These are phyloP conservation scores for Sander vitreus DNA, from an alignment of 2,113 vertebrate species.

Conservation along the genomic window DNA sequence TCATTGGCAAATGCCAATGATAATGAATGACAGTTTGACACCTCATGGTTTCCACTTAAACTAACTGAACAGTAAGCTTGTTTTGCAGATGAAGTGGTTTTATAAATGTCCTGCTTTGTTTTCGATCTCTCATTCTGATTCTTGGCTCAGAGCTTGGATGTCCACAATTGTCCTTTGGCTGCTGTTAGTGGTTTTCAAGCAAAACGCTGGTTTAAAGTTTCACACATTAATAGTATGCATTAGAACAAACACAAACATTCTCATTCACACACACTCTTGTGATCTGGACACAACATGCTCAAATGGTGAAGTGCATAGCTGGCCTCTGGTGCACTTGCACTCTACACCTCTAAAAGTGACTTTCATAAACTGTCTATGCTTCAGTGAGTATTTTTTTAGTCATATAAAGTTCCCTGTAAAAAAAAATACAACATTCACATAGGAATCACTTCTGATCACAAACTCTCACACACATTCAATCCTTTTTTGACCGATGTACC, in stretches of 20 bases:
- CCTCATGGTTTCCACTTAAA: not conserved
- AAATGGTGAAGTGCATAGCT: constrained; percentile 83
- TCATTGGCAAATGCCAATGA: not conserved
- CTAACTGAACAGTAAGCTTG: not conserved
- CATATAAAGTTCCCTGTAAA: not conserved
- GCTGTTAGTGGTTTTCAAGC: constrained; percentile 99
- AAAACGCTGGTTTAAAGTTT: constrained; percentile 95
- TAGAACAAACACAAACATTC: constrained; percentile 74
- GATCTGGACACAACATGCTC: constrained; percentile 89
- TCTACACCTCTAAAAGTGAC: constrained; percentile 32
- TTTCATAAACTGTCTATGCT: constrained; percentile 1
- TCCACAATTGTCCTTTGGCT: constrained; percentile 78
- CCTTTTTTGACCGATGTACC: constrained; percentile 5
- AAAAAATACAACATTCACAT: constrained; percentile 40
- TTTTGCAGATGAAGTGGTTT: not conserved
- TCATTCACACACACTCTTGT: constrained; percentile 66
- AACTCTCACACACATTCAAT: constrained; percentile 36
- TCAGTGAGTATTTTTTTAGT: not conserved
- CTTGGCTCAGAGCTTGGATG: constrained; percentile 51
- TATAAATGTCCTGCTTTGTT: constrained; percentile 39
- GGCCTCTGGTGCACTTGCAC: constrained; percentile 78
- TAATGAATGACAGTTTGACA: not conserved
- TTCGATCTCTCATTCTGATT: constrained; percentile 55
- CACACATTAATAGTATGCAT: constrained; percentile 84
- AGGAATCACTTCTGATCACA: constrained; percentile 15